These are phyloP conservation scores for Drosophila cardini DNA, from an alignment of 1,140 invertebrate species.

Conservation along the genomic window DNA sequence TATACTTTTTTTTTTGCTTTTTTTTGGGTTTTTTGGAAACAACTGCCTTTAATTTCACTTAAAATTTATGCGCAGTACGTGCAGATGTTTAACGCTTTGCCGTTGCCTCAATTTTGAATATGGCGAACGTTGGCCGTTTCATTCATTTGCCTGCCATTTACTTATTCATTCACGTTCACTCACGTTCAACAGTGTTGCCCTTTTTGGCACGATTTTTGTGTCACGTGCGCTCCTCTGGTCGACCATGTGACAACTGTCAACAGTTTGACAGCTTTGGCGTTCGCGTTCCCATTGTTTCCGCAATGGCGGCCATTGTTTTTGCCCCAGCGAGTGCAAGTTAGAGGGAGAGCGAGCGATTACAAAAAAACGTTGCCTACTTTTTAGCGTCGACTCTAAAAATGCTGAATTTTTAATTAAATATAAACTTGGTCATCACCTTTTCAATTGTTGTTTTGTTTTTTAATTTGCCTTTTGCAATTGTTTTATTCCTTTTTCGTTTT, in stretches of 20 bases:
- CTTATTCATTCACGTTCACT: constrained; percentile 51
- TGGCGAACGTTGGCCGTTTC: constrained; percentile 56
- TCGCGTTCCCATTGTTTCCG: constrained; percentile 55
- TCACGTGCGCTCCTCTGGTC: constrained; percentile 42
- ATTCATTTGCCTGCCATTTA: constrained; percentile 69
- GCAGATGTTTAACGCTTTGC: constrained; percentile 67
- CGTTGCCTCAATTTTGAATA: constrained; percentile 68
- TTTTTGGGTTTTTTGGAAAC: constrained; percentile 9
- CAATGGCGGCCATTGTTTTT: constrained; percentile 59
- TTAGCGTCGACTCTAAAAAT: constrained; percentile 36
- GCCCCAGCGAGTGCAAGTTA: background rate
- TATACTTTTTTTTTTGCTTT: constrained; percentile 13
- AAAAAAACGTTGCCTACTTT: constrained; percentile 66
- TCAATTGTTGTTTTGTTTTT: constrained; percentile 54
- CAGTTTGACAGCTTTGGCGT: constrained; percentile 59
- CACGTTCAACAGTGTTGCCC: constrained; percentile 47
- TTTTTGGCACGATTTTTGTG: constrained; percentile 36
- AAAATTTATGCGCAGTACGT: constrained; percentile 78
- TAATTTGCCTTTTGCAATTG: constrained; percentile 58
- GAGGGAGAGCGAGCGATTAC: background rate
- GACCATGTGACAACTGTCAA: constrained; percentile 80
- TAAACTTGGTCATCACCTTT: constrained; percentile 62
- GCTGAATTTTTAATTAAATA: constrained; percentile 81
- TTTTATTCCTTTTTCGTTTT: constrained; percentile 47
- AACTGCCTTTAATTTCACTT: constrained; percentile 71